Evolutionary conservation across 2,113 vertebrate species (phyloP), one percentile per base, ranked within the genome.

Genomic region (Pipa parva): DNA sequence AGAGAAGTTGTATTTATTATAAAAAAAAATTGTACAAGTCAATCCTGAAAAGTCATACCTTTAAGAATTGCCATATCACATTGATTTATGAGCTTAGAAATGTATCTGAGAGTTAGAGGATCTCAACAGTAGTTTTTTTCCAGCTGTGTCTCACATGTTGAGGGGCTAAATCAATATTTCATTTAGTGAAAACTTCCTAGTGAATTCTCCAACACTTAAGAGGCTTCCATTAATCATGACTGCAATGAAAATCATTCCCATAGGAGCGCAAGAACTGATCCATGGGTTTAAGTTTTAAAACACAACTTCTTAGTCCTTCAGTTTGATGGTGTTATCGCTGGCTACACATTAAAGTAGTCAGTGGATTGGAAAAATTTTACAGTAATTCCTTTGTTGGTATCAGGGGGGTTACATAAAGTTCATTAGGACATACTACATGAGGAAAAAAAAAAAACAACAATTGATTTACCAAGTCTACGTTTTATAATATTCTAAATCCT

Each of bases 161-260:
- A 82, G 73, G 79, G 76, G 72, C 79, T 80, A 74, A 81, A 70
- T 79, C 83, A 84, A 78, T 93, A 93, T 88, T 92, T 94, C 87
- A 92, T 82, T 89, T 84, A 91, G 85, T 87, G 81, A 94, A 93
- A 92, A 94, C 90, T 93, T 94, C 92, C 92, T 91, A 82, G 85
- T 87, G 89, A 92, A 89, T 84, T 88, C 81, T 83, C 78, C 77
- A 81, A 78, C 89, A 87, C 81, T 87, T 85, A 87, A 85, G 83
- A 82, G 71, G 72, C 29, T 74, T n/a, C 80, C 83, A 93, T 92
- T 88, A 91, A 94, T 93, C 87, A 87, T 79, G 57, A 79, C 57
- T 74, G 78, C 77, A 90, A 77, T 80, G 83, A 83, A 86, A 70
- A 13, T 7, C 18, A 84, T 87, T 90, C 85, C 87, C 87, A 68